These are phyloP conservation scores for Erebia aethiops DNA, from an alignment of 2,888 invertebrate species.

Conservation along the genomic window DNA sequence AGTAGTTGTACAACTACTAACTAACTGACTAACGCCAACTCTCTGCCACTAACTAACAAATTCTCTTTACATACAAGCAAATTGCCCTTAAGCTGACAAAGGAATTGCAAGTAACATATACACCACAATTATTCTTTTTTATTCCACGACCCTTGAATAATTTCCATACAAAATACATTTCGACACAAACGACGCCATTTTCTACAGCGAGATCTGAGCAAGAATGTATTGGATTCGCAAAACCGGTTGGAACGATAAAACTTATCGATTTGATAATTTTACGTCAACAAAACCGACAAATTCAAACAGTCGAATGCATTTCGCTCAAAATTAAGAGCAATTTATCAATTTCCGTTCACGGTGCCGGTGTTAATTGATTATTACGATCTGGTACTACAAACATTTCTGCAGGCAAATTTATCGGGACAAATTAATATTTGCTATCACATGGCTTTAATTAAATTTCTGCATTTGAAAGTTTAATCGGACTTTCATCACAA, in stretches of 20 bases:
- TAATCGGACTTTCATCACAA: neutral
- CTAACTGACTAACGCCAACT: no score
- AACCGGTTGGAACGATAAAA: neutral
- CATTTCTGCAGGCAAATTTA: constrained; percentile 16
- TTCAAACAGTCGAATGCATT: constrained; percentile 31
- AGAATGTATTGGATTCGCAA: neutral
- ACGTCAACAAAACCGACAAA: constrained; percentile 20
- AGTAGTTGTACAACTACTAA: no score
- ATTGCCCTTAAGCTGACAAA: no score
- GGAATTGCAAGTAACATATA: no score
- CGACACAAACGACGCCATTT: neutral
- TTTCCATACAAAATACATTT: neutral
- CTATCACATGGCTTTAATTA: constrained; percentile 15
- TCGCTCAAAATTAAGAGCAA: constrained; percentile 29
- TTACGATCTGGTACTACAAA: constrained; percentile 28
- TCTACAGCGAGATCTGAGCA: neutral
- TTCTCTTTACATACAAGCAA: no score
- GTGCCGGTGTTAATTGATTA: constrained; percentile 32
- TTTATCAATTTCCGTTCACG: constrained; percentile 35
- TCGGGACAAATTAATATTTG: constrained; percentile 21
- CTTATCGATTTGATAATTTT: neutral
- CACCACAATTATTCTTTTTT: neutral
- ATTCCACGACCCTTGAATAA: neutral
- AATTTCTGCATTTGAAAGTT: constrained; percentile 17
- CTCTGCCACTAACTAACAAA: no score